phyloP scores from a whole-genome alignment of 2,888 invertebrate genomes.

The Macrosiphum euphorbiae region DNA sequence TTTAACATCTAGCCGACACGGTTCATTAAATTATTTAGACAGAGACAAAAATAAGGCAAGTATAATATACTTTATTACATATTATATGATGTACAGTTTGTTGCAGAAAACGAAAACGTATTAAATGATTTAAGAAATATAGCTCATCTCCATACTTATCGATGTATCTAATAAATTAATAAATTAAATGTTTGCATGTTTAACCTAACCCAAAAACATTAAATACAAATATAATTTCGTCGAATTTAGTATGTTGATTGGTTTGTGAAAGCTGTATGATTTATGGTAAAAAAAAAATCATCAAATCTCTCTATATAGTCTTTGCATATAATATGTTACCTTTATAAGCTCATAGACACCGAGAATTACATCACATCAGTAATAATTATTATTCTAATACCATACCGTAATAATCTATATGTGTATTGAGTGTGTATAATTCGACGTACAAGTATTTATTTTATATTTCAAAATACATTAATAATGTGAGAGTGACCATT shows the following conservation, averaged over 20 bases:
- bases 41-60: neutral
- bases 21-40: neutral
- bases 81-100: neutral
- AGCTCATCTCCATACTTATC: neutral
- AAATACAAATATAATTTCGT: neutral
- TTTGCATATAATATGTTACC: neutral
- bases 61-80: neutral
- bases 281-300: neutral
- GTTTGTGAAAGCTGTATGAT: conserved; percentile 17
- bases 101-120: neutral
- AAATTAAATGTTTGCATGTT: neutral
- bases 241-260: neutral
- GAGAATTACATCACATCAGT: neutral
- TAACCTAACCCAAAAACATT: neutral
- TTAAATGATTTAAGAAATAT: neutral
- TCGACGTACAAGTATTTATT: neutral
- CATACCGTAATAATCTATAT: neutral
- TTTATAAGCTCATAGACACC: neutral
- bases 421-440: neutral
- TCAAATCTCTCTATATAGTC: neutral
- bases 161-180: neutral
- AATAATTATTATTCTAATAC: neutral
- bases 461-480: neutral
- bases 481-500: neutral
- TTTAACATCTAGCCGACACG: neutral